These are phyloP conservation scores for Agelastica alni DNA, from an alignment of 2,888 invertebrate species.

Conservation along the genomic window DNA sequence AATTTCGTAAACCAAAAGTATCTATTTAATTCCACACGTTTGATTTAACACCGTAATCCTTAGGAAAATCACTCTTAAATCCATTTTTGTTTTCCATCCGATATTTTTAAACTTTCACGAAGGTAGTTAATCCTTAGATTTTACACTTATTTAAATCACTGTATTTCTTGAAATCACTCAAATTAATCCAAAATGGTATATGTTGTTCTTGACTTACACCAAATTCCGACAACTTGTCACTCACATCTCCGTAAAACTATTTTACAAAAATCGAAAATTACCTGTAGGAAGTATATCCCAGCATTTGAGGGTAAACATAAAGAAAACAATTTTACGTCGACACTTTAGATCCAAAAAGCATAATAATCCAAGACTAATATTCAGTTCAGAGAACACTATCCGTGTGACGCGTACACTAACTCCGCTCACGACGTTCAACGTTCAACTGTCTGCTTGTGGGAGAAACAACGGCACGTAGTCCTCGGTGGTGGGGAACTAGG, in stretches of 20 bases:
- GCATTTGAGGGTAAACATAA: conserved; percentile 66
- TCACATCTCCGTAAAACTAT: conserved; percentile 15
- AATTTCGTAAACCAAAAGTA: no score
- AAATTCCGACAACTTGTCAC: conserved; percentile 10
- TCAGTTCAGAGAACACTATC: conserved; percentile 18
- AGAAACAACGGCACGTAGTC: conserved; percentile 65
- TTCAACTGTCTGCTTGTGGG: conserved; percentile 60
- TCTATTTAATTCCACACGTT: no score
- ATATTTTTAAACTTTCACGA: neutral
- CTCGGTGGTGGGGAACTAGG: conserved; percentile 60
- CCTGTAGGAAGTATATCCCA: conserved; percentile 72
- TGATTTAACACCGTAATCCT: neutral
- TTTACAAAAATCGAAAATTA: conserved; percentile 44
- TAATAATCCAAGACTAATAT: conserved; percentile 26
- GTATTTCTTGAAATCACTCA: neutral
- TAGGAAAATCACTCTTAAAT: neutral
- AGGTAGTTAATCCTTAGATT: neutral
- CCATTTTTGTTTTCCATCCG: neutral
- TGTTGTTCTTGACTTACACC: conserved; percentile 9
- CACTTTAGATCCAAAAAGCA: conserved; percentile 39
- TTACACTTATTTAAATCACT: neutral
- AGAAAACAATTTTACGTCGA: conserved; percentile 45
- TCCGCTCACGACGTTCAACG: conserved; percentile 45
- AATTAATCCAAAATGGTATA: neutral
- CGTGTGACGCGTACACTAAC: conserved; percentile 36